phyloP scores from a whole-genome alignment of 2,888 invertebrate genomes.

The Calliopum simillimum region DNA sequence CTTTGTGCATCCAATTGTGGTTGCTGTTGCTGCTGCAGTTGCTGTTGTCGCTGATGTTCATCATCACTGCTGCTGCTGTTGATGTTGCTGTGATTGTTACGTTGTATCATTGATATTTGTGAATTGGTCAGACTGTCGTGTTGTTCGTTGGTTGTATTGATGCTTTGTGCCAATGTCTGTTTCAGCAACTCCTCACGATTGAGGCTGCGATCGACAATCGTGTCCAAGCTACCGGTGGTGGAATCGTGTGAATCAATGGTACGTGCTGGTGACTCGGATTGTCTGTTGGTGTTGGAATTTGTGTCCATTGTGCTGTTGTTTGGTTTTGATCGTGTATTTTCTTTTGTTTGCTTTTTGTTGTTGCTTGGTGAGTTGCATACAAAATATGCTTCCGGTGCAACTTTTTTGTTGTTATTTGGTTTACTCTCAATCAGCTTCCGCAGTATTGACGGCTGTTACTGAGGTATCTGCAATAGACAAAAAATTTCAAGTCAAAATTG shows the following conservation, averaged over 20 bases:
- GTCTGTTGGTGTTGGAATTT: slow-evolving; percentile 48
- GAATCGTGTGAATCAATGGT: slow-evolving; percentile 65
- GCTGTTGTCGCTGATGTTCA: slow-evolving; percentile 43
- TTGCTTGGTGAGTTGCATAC: background rate
- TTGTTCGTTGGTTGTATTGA: slow-evolving; percentile 58
- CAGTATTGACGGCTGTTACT: background rate
- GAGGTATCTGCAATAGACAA: background rate
- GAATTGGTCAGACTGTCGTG: slow-evolving; percentile 63
- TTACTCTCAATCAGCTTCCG: slow-evolving; percentile 7
- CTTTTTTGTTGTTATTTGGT: background rate
- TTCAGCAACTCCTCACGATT: slow-evolving; percentile 56
- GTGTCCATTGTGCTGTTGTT: slow-evolving; percentile 18
- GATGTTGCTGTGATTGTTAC: slow-evolving; percentile 44
- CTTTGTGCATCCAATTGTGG: slow-evolving; percentile 58
- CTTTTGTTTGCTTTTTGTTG: slow-evolving; percentile 3
- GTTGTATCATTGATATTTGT: slow-evolving; percentile 61
- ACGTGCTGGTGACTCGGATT: slow-evolving; percentile 65
- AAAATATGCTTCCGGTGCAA: slow-evolving; percentile 2
- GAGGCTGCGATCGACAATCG: slow-evolving; percentile 63
- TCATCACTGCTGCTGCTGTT: slow-evolving; percentile 32
- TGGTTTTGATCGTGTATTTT: slow-evolving; percentile 6
- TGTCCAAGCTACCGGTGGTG: slow-evolving; percentile 64
- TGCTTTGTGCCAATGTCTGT: slow-evolving; percentile 57
- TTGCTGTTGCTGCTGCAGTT: slow-evolving; percentile 47
- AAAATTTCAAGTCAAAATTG: background rate